These are phyloP conservation scores for Cylas formicarius DNA, from an alignment of 1,140 invertebrate genomes.

Conservation along the genomic window DNA sequence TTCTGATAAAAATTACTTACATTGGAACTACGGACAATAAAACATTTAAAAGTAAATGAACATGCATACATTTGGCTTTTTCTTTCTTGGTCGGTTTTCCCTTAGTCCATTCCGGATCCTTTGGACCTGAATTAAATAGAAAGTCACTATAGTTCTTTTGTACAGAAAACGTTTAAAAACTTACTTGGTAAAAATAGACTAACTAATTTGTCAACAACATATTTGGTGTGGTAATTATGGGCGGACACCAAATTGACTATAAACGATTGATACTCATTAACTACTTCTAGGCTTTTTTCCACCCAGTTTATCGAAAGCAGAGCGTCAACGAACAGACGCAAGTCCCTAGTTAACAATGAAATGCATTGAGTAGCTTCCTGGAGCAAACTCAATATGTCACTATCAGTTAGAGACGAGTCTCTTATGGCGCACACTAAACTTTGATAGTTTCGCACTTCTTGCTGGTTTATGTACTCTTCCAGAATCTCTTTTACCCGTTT, in stretches of 20 bases:
- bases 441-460: slow-evolving; percentile 33
- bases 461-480: slow-evolving; percentile 23
- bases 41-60: slow-evolving; percentile 50
- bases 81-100: slow-evolving; percentile 43
- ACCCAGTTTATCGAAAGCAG: slow-evolving; percentile 55
- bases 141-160: slow-evolving; percentile 7
- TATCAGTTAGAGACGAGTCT: slow-evolving; percentile 45
- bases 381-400: slow-evolving; percentile 49
- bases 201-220: slow-evolving; percentile 52
- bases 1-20: slow-evolving; percentile 43
- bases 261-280: slow-evolving; percentile 52
- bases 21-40: slow-evolving; percentile 55
- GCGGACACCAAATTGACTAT: slow-evolving; percentile 55
- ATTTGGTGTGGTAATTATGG: slow-evolving; percentile 54
- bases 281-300: slow-evolving; percentile 42
- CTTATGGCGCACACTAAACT: slow-evolving; percentile 34
- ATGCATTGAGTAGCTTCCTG: slow-evolving; percentile 50
- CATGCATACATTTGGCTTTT: slow-evolving; percentile 44
- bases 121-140: slow-evolving; percentile 30
- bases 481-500: slow-evolving; percentile 34
- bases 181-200: slow-evolving; percentile 49
- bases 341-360: slow-evolving; percentile 47
- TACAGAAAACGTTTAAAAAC: slow-evolving; percentile 17
- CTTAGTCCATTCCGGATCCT: slow-evolving; percentile 41
- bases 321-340: slow-evolving; percentile 54